Conservation (phyloP, 2,797 vertebrate species). For the Ctenochaetus hawaiiensis region DNA sequence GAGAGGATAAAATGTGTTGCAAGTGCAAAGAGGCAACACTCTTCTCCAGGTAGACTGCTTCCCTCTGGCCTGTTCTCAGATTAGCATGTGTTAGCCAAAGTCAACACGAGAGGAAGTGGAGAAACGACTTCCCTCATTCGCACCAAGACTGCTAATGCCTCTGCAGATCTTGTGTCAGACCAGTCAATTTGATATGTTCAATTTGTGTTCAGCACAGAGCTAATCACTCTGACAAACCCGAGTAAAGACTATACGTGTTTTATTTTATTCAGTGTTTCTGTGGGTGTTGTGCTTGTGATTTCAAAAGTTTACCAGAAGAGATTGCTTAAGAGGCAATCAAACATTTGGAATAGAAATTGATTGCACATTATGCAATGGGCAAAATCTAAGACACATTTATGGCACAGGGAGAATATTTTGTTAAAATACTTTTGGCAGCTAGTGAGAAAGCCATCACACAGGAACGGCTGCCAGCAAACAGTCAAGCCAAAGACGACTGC, state of each 20-base stretch:
- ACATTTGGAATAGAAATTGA: background rate
- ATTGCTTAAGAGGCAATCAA: slow-evolving; percentile 3
- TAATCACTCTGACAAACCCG: slow-evolving; percentile 24
- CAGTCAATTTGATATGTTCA: slow-evolving; percentile 54
- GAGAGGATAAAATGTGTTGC: slow-evolving; percentile 15
- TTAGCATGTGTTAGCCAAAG: slow-evolving; percentile 75
- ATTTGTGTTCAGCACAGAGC: slow-evolving; percentile 28
- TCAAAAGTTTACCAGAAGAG: background rate
- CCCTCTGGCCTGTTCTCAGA: slow-evolving; percentile 68
- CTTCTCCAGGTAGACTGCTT: slow-evolving; percentile 74
- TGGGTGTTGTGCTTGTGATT: background rate
- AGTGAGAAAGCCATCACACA: background rate
- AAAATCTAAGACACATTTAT: slow-evolving; percentile 1
- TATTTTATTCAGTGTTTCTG: background rate
- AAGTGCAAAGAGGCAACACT: slow-evolving; percentile 36
- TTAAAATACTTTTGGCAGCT: background rate
- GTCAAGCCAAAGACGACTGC: background rate
- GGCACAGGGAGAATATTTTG: background rate
- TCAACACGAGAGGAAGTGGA: slow-evolving; percentile 76
- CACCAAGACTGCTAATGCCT: slow-evolving; percentile 74
- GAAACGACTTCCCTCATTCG: slow-evolving; percentile 77
- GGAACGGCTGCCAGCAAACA: background rate
- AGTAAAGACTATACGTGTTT: slow-evolving; percentile 16
- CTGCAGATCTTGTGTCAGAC: slow-evolving; percentile 66
- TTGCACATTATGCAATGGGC: background rate